These are phyloP conservation scores for Rhodinocichla rosea DNA, from an alignment of 2,113 vertebrate genomes.

Conservation along the genomic window DNA sequence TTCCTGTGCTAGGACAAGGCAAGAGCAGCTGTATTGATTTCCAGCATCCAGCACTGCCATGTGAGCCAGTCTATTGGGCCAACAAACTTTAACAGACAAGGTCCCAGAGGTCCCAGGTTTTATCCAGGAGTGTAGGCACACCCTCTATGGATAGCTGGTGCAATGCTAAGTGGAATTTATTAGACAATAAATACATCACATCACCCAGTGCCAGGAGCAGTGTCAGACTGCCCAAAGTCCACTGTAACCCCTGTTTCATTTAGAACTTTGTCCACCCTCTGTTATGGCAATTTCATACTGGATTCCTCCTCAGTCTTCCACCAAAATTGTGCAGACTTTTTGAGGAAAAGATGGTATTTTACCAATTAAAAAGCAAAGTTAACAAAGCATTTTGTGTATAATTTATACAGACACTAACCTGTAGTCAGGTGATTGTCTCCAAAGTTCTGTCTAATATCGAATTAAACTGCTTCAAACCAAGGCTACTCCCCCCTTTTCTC, in stretches of 20 bases:
- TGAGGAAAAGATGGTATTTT: background rate
- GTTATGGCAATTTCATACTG: background rate
- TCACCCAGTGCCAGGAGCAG: background rate
- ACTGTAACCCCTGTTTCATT: rapidly evolving
- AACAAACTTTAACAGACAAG: constrained; percentile 44
- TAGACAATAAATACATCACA: background rate
- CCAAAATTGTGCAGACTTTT: rapidly evolving
- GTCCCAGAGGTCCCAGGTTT: constrained; percentile 5
- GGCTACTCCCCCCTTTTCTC: background rate
- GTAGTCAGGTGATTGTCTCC: background rate
- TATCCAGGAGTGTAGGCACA: background rate
- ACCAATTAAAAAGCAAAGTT: background rate
- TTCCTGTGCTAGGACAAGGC: background rate
- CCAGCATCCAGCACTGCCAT: background rate
- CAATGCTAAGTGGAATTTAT: background rate
- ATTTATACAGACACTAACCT: background rate
- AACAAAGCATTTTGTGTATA: background rate
- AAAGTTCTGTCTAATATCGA: background rate
- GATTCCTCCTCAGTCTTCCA: background rate
- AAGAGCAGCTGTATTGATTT: constrained; percentile 43
- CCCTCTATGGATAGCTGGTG: background rate
- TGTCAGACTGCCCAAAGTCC: background rate
- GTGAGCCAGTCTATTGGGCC: constrained; percentile 16
- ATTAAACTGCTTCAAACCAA: background rate
- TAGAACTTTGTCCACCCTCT: background rate